Evolutionary conservation across 2,888 invertebrate genomes (phyloP).

Genomic region (Phalangium opilio): DNA sequence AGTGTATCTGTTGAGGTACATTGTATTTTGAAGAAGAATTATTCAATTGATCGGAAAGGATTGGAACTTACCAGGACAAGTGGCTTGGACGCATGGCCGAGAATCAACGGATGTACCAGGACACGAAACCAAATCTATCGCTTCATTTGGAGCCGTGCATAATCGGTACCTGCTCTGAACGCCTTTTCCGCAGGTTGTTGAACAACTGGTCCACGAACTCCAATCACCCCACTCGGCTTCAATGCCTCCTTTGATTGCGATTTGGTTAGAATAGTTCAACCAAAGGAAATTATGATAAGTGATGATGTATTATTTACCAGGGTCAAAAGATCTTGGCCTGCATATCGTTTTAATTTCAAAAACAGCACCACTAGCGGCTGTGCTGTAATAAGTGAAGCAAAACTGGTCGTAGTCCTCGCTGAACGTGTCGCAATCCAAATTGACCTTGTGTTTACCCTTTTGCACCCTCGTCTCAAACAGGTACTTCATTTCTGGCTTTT

Average conservation of each 20-base stretch:
- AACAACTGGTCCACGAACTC: conserved; percentile 18
- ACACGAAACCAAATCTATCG: conserved; percentile 6
- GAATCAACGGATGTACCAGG: conserved; percentile 15
- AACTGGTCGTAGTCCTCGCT: conserved; percentile 15
- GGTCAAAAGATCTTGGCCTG: conserved; percentile 12
- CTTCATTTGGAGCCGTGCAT: conserved; percentile 9
- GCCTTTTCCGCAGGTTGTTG: conserved; percentile 14
- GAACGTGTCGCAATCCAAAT: conserved; percentile 17
- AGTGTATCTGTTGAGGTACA: too few relatives aligned
- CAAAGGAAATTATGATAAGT: not conserved
- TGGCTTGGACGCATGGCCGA: conserved; percentile 8
- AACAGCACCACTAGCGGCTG: conserved; percentile 18
- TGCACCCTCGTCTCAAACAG: conserved; percentile 16
- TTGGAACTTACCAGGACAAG: conserved; percentile 8
- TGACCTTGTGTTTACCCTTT: conserved; percentile 14
- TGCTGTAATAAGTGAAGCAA: conserved; percentile 20
- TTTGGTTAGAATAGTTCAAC: not conserved
- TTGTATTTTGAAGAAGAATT: too few relatives aligned
- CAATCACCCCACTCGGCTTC: conserved; percentile 16
- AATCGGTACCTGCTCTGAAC: conserved; percentile 15
- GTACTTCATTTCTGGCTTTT: conserved; percentile 11
- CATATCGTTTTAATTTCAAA: conserved; percentile 18
- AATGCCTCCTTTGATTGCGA: conserved; percentile 9
- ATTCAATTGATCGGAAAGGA: too few relatives aligned
- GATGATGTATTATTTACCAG: conserved; percentile 8